phyloP scores from a whole-genome alignment of 1,140 invertebrate species.

The Drosophila carrolli region DNA sequence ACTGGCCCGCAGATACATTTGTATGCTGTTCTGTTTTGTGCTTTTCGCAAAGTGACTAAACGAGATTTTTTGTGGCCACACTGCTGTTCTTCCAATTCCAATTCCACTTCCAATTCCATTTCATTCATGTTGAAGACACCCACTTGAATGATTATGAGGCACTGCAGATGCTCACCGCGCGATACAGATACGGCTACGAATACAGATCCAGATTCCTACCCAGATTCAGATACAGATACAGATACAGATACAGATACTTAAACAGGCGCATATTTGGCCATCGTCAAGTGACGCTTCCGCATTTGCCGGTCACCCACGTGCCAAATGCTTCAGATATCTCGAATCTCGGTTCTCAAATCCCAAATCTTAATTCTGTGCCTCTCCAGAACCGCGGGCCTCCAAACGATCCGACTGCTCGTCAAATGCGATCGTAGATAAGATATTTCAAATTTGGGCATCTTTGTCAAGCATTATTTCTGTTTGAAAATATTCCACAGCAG shows the following conservation, averaged over 20 bases:
- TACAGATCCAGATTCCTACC: background rate
- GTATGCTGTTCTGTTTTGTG: conserved; percentile 30
- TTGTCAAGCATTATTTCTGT: background rate
- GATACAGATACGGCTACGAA: conserved; percentile 1
- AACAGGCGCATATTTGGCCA: conserved; percentile 43
- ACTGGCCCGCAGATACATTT: background rate
- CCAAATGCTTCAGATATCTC: conserved; percentile 47
- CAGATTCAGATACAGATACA: conserved; percentile 4
- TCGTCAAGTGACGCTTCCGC: conserved; percentile 68
- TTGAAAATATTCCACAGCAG: background rate
- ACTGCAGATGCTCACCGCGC: conserved; percentile 38
- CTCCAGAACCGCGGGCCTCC: background rate
- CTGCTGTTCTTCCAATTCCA: conserved; percentile 14
- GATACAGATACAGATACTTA: conserved; percentile 13
- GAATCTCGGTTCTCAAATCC: background rate
- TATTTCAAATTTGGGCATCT: conserved; percentile 3
- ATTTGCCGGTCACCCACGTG: conserved; percentile 68
- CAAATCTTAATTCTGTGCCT: background rate
- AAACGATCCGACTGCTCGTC: background rate
- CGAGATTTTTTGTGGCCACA: conserved; percentile 42
- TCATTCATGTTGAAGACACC: conserved; percentile 53
- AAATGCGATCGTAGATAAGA: conserved; percentile 12
- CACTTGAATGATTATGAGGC: conserved; percentile 54
- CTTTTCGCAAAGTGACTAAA: conserved; percentile 51
- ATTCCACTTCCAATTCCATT: conserved; percentile 41